phyloP scores from a whole-genome alignment of 2,797 vertebrate species.

The Huso huso region DNA sequence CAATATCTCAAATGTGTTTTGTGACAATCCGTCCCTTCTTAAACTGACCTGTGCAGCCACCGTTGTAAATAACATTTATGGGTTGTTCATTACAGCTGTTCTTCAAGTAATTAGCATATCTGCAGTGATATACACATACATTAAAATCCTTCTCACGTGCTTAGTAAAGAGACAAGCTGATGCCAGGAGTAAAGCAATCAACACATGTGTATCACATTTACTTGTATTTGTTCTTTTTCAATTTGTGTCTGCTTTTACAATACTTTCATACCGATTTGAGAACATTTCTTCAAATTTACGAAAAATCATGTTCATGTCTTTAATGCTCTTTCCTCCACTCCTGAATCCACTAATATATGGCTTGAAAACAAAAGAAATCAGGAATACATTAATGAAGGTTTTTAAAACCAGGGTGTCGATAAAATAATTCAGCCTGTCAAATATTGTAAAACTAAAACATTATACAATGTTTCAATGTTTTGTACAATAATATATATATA shows the following conservation, averaged over 20 bases:
- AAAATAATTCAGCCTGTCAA: neutral
- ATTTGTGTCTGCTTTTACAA: slow-evolving; percentile 53
- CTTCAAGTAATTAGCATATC: slow-evolving; percentile 37
- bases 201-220: slow-evolving; percentile 58
- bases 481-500: too few relatives aligned
- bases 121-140: slow-evolving; percentile 48
- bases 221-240: slow-evolving; percentile 50
- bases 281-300: slow-evolving; percentile 5
- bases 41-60: slow-evolving; percentile 49
- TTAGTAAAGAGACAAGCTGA: slow-evolving; percentile 46
- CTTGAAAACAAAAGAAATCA: slow-evolving; percentile 22
- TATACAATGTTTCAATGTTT: too few relatives aligned
- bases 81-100: slow-evolving; percentile 26
- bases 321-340: slow-evolving; percentile 25
- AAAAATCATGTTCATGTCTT: slow-evolving; percentile 28
- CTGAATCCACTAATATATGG: slow-evolving; percentile 24
- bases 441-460: neutral
- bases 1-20: slow-evolving; percentile 39
- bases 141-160: slow-evolving; percentile 50
- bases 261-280: slow-evolving; percentile 34
- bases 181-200: slow-evolving; percentile 54
- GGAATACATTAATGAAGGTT: slow-evolving; percentile 9
- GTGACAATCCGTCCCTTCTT: slow-evolving; percentile 53
- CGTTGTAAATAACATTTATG: slow-evolving; percentile 59
- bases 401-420: neutral